Evolutionary conservation across 2,113 vertebrate species (phyloP).

Genomic region (Corythornis madagascariensis): DNA sequence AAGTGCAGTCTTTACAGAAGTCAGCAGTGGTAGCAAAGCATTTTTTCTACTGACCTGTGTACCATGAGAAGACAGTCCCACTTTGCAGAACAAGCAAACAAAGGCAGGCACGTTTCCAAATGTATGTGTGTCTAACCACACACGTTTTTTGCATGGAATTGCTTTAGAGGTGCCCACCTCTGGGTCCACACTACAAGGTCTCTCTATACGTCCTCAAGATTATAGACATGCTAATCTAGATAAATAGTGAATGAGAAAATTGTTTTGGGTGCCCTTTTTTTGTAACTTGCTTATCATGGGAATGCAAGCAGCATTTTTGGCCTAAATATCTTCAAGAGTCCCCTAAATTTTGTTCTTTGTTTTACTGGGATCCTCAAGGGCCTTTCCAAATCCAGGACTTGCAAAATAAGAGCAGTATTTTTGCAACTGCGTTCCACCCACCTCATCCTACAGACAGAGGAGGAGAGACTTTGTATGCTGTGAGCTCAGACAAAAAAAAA

Average conservation of each 20-base stretch:
- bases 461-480: neutral
- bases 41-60: neutral
- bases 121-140: neutral
- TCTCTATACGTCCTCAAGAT: neutral
- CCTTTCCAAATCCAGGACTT: neutral
- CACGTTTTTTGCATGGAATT: neutral
- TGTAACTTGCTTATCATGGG: neutral
- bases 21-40: neutral
- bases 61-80: neutral
- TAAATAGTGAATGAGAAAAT: neutral
- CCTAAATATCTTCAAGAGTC: neutral
- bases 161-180: neutral
- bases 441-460: neutral
- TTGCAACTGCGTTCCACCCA: neutral
- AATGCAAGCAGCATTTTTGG: neutral
- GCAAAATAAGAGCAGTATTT: neutral
- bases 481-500: neutral
- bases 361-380: neutral
- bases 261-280: neutral
- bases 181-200: neutral
- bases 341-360: neutral
- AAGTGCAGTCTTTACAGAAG: neutral
- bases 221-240: neutral
- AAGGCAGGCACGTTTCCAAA: neutral
- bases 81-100: neutral